Base-by-base conservation (phyloP, 2,113 vertebrate genomes). In the Sturnus vulgaris region DNA sequence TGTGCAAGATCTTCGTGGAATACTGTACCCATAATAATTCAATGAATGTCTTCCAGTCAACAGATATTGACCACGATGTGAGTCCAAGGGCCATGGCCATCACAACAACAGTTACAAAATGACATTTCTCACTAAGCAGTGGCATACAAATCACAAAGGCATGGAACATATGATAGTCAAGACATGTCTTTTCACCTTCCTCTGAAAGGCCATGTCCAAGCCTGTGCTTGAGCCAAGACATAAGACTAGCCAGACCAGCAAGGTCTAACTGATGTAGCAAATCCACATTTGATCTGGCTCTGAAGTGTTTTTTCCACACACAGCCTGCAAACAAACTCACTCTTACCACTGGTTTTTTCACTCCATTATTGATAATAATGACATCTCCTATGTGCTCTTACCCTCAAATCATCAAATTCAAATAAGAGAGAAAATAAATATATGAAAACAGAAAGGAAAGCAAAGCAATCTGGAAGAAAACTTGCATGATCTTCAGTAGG, bases 371-470 rank as follows among this genome's bases (percentile, higher is more conserved):
- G 15, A 27, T 80, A 88, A 63, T 31, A 82, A 69, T 37, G 35
- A 60, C 56, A 86, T 37, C 25, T 82, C 28, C 11, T 79, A 76
- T 47, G 49, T 49, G 37, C 6, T 92, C 12, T 55, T 56, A 71
- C 31, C 9, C n/a, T 86, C 53, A 91, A 82, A 92, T 49, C 27
- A 82, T 66, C n/a, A 42, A 86, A 91, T 37, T 70, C 40, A 71
- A 75, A 52, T 81, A 73, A 75, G 31, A 75, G 10, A 73, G 53
- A 47, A 16, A 78, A 78, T 15, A 86, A 77, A 63, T 55, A 59
- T 6, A 73, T 50, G 15, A 63, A 94, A 89, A 27, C 8, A 68
- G 52, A 85, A 86, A 71, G n/a, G 60, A 79, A 93, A 92, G 30
- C 17, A 86, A 94, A 72, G 40, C 18, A 71, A 49, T 60, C 22